Base-by-base conservation (phyloP, 2,888 invertebrate species). In the Dryococelus australis region DNA sequence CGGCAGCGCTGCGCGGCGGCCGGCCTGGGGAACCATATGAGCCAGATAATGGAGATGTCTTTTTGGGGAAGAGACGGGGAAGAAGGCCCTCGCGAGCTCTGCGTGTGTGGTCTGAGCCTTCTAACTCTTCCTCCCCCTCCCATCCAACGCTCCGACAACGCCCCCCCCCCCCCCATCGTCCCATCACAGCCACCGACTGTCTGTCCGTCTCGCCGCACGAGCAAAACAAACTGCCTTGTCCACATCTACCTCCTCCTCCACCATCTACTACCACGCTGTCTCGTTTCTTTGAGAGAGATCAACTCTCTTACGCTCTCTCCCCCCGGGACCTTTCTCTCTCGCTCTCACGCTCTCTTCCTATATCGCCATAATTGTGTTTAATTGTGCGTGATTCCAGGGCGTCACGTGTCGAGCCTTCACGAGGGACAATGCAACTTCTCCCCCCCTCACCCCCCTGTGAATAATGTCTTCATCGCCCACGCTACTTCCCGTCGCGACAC, bases 11-110 rank as follows among this genome's bases (percentile, higher is more conserved):
- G 47, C 47, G 47, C 47, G 47, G 65, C 24, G 65, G 65, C 0
- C 20, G 65, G 65, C n/a, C 65, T 8, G 12, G n/a, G 51, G 65
- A n/a, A 65, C 65, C 65, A 65, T 65, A 65, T 65, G 65, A 65
- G 65, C n/a, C 65, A 65, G 65, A 65, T 65, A 65, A 65, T 65
- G 65, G 65, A 65, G 65, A 65, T 65, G 65, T 65, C 65, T 65
- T 16, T 16, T 16, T 16, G 8, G n/a, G 8, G 65, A 65, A 65
- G 65, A 65, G 47, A 65, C 0, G 65, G 65, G 65, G 65, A 65
- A 65, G 51, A 20, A 51, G 51, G n/a, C 65, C 65, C 16, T 65
- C n/a, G 65, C 65, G 65, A 65, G 65, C 65, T 12, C 65, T 24
- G n/a, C 65, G 65, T 65, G 65, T 65, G 65, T 65, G 65, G 65